A percentile compares a stretch with the other conserved stretches of the same genome.
Evolutionary conservation across 2,113 vertebrate species (phyloP).

Genomic region (Stigmatopora nigra): DNA sequence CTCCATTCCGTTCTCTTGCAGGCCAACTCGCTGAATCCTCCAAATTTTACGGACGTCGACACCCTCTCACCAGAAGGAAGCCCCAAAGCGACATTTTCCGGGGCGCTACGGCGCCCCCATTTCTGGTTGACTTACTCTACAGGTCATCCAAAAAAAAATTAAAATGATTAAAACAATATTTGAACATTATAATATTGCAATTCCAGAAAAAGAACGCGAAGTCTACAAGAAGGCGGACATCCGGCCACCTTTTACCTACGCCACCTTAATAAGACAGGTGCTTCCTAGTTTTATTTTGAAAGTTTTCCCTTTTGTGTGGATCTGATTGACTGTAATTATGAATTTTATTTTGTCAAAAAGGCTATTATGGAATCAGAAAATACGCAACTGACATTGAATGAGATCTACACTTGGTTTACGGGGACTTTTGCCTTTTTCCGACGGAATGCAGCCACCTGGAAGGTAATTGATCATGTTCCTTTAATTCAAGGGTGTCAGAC

Average conservation of each 20-base stretch:
- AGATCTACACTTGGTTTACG: conserved; percentile 99
- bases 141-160: conserved; percentile 60
- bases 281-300: background rate
- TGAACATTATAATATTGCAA: background rate
- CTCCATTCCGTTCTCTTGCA: conserved; percentile 55
- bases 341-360: conserved; percentile 54
- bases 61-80: conserved; percentile 75
- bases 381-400: conserved; percentile 93
- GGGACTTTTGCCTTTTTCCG: conserved; percentile 95
- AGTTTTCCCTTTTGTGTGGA: too few relatives aligned
- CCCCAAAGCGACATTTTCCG: conserved; percentile 67
- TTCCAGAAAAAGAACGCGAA: conserved; percentile 86
- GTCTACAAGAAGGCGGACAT: conserved; percentile 95
- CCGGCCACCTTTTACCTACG: conserved; percentile 96
- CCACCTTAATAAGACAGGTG: conserved; percentile 97
- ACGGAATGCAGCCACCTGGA: conserved; percentile 94
- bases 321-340: background rate
- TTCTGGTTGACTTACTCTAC: conserved; percentile 80
- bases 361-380: conserved; percentile 90
- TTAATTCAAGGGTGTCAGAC: too few relatives aligned
- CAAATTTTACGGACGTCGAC: conserved; percentile 72
- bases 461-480: conserved; percentile 68
- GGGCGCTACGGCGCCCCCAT: conserved; percentile 77
- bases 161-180: too few relatives aligned
- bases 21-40: conserved; percentile 76